Base-by-base conservation (phyloP, 2,888 invertebrate species). In the Theretra japonica region DNA sequence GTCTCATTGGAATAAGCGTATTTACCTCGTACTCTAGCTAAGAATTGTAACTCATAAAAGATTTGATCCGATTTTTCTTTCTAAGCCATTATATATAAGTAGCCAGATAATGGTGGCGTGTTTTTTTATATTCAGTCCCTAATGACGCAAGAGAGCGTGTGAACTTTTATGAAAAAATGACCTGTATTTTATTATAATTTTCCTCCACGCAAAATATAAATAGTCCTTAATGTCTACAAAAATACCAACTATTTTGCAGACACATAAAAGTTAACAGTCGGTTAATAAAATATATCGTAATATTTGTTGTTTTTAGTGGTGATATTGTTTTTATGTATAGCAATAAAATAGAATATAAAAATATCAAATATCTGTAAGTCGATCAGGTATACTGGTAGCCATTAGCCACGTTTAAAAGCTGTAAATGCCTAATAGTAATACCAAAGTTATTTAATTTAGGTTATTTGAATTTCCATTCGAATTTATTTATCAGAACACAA, bases 51-150 rank as follows among this genome's bases (percentile, higher is more conserved):
- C n/a, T 6, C 53, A 53, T n/a, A n/a, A 53, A 53, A n/a, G 4
- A 53, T 53, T 53, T 53, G 6, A 53, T 53, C 15, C 23, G 23
- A 23, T 23, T 23, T 15, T 23, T 23, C 58, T 17, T 4, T 7
- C 11, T 8, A 57, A 11, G 3, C 57, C 23, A 57, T 58, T 58
- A 58, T 53, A 53, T n/a, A 53, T 58, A 58, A 21, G 8, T 58
- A 23, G 25, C 23, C 21, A 56, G 56, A 56, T 56, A 56, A 56
- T 58, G 25, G 11, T 58, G 23, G 58, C 23, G 23, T 23, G 25
- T 53, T n/a, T 53, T 58, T 56, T 56, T 58, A 58, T 58, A 58
- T 58, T 58, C 58, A 23, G 58, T 25, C 58, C 58, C 58, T 23
- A 58, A 58, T 25, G 23, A 58, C 25, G 8, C 58, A 58, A 58